Conservation (phyloP, 2,113 vertebrate genomes). For the Sturnus vulgaris region DNA sequence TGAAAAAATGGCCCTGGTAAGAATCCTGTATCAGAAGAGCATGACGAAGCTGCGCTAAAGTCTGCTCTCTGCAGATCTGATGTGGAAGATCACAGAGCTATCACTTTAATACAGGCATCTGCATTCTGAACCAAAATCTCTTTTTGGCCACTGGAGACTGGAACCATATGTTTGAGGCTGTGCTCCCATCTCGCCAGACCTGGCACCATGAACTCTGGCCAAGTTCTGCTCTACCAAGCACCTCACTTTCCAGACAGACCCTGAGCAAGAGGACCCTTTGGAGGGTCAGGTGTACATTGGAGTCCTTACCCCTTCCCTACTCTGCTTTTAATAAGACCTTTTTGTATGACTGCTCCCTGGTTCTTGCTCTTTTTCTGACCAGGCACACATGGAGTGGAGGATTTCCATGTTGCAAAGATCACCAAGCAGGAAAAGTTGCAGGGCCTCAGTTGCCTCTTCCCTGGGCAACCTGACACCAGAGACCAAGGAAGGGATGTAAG, state of each 20-base stretch:
- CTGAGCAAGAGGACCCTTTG: not conserved
- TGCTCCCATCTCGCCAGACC: not conserved
- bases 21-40: conserved; percentile 3
- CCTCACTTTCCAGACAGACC: not conserved
- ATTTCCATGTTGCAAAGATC: not conserved
- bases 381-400: fast-evolving
- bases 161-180: not conserved
- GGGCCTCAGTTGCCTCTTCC: not conserved
- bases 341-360: not conserved
- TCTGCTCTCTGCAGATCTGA: not conserved
- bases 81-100: not conserved
- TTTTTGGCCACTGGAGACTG: not conserved
- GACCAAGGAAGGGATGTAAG: not conserved
- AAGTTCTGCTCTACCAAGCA: not conserved
- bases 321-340: not conserved
- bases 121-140: not conserved
- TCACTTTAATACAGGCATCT: not conserved
- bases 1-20: not conserved
- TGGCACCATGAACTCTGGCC: not conserved
- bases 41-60: not conserved
- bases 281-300: not conserved
- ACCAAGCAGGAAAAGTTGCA: fast-evolving
- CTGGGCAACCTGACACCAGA: not conserved
- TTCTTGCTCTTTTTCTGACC: not conserved
- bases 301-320: not conserved